These are phyloP conservation scores for Ormyrus labotus DNA, from an alignment of 2,888 invertebrate genomes.

Conservation along the genomic window DNA sequence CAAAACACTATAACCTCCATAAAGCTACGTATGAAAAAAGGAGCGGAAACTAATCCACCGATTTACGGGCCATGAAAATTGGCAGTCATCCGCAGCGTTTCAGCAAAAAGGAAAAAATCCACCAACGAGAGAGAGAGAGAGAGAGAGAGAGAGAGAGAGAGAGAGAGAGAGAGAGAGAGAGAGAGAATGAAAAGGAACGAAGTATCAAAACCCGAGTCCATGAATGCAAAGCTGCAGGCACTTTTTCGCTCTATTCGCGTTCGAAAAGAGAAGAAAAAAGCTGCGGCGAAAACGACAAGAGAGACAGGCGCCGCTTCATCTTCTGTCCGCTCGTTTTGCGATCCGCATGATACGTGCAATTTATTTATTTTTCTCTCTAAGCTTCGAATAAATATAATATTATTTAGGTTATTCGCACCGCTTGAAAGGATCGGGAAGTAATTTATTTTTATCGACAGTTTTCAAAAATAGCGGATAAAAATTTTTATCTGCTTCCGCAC, in stretches of 20 bases:
- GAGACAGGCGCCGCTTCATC: background rate
- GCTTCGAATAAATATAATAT: too few species aligned
- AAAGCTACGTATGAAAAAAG: background rate
- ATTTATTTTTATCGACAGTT: too few species aligned
- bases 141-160: conserved; percentile 18
- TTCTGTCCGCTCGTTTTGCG: background rate
- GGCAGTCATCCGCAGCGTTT: conserved; percentile 22
- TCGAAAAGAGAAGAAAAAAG: conserved; percentile 3
- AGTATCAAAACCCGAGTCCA: conserved; percentile 10
- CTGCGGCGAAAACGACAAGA: background rate
- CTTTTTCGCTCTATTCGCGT: conserved; percentile 17
- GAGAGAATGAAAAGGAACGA: conserved; percentile 29
- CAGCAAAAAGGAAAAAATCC: conserved; percentile 12
- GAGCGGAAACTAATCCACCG: conserved; percentile 14
- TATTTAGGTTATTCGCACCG: too few species aligned
- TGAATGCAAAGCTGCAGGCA: conserved; percentile 26
- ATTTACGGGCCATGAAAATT: conserved; percentile 36
- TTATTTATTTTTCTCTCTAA: background rate
- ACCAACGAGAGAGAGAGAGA: conserved; percentile 2
- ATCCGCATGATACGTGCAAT: background rate
- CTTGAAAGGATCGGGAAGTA: too few species aligned
- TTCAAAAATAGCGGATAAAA: too few species aligned
- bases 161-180: background rate
- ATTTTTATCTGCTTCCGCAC: too few species aligned
- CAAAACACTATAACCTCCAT: background rate